Percentiles rank a stretch among this genome's conserved stretches.
Conservation (phyloP, 2,797 vertebrate species). For the Holocentrus rufus region DNA sequence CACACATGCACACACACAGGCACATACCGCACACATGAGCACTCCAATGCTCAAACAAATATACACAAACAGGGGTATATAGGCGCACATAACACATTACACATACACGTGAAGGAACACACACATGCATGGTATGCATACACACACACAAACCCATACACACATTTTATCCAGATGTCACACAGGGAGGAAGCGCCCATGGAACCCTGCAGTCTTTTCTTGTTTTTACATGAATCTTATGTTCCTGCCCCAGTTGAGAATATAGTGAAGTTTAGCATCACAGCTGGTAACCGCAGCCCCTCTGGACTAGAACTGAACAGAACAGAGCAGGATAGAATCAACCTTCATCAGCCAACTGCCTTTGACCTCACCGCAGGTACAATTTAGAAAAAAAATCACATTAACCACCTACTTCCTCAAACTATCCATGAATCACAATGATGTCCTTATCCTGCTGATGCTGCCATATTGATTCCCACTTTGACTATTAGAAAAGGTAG, state of each 20-base stretch:
- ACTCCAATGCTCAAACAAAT: not conserved
- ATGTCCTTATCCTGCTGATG: no score
- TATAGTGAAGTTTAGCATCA: not conserved
- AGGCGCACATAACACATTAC: no score
- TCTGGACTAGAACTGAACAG: not conserved
- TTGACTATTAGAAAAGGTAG: not conserved
- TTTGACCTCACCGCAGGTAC: not conserved
- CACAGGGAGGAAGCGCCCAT: constrained; percentile 21
- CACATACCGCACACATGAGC: not conserved
- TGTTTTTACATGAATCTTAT: constrained; percentile 20
- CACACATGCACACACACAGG: not conserved
- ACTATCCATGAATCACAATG: no score
- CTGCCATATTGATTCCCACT: no score
- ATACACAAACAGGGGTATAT: not conserved
- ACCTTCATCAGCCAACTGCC: no score
- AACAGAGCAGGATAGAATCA: not conserved
- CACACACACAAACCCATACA: not conserved
- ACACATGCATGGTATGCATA: not conserved
- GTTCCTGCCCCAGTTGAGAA: constrained; percentile 21
- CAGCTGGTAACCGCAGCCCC: constrained; percentile 6
- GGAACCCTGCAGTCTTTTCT: constrained; percentile 23
- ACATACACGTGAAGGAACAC: not conserved
- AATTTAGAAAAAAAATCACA: not conserved
- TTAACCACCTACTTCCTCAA: no score
- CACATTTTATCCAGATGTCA: constrained; percentile 14